Base-by-base conservation (phyloP, 2,888 invertebrate genomes). In the Sinopyrophorus schimmeli region DNA sequence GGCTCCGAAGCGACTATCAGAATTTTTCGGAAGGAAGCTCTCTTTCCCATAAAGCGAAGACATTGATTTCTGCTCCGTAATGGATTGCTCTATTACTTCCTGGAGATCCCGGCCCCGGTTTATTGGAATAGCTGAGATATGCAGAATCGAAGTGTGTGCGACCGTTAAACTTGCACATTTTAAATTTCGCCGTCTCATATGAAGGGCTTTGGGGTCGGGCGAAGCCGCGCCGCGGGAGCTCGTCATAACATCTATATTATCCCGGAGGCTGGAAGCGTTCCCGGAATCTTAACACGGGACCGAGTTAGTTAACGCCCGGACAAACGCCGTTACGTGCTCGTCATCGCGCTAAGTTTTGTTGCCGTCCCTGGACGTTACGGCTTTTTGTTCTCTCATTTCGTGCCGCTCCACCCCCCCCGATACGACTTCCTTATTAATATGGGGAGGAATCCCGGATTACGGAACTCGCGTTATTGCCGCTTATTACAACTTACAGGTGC, bases 211-310 rank as follows among this genome's bases (percentile, higher is more conserved):
- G 23, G n/a, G n/a, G 37, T 30, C 20, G 28, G 27, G 11, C 38
- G 31, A 14, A 24, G 38, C 26, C 20, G 44, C 37, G 51, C 50
- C 39, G 44, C 44, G 48, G 51, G 42, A 49, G 54, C 56, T 54
- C 55, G 53, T 58, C 58, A 58, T 57, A 58, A 58, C 56, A 58
- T 55, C 58, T 58, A 54, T 58, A 58, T 56, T 58, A 58, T 44
- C 46, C 53, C 46, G 44, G 46, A 44, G 53, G 54, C 46, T 32
- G 39, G 11, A 43, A 46, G 43, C 53, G 51, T 39, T 40, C 28
- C 49, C 40, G 47, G 58, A 58, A 58, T 58, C 50, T 54, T 55
- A 55, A 55, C 55, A 37, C 53, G 51, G 28, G 37, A 30, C 32
- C 39, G 47, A 51, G 58, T 58, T 58, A 58, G 58, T 58, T 58